Conservation (phyloP, 2,113 vertebrate species). For the Crotalus tigris region DNA sequence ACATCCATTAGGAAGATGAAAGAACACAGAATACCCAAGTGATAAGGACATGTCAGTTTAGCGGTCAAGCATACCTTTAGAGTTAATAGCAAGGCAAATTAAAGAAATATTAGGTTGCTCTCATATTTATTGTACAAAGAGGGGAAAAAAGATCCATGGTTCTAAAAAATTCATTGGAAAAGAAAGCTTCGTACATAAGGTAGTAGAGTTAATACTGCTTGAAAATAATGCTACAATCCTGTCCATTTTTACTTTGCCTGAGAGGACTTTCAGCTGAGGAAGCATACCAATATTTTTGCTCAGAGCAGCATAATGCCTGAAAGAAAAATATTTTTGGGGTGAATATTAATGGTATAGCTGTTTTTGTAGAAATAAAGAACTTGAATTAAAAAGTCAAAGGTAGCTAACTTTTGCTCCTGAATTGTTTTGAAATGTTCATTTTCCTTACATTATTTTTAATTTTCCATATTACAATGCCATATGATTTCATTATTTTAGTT, state of each 20-base stretch:
- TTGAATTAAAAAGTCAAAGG: background rate
- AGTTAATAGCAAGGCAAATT: conserved; percentile 69
- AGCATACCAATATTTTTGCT: background rate
- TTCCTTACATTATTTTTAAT: background rate
- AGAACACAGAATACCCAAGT: conserved; percentile 75
- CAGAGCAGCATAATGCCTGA: background rate
- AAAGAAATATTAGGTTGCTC: conserved; percentile 63
- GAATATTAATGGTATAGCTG: background rate
- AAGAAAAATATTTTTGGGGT: background rate
- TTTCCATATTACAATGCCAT: background rate
- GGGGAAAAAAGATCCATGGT: conserved; percentile 52
- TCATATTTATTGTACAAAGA: conserved; percentile 63
- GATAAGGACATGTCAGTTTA: conserved; percentile 69
- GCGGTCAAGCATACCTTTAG: conserved; percentile 69
- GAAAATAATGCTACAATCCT: background rate
- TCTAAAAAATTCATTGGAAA: conserved; percentile 39
- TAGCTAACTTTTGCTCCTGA: background rate
- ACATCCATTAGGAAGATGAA: conserved; percentile 97
- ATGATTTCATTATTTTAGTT: background rate
- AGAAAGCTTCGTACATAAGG: background rate
- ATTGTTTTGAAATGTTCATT: background rate
- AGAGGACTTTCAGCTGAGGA: background rate
- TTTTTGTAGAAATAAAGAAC: background rate
- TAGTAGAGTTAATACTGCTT: background rate
- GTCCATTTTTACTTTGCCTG: background rate